These are phyloP conservation scores for Gerris buenoi DNA, from an alignment of 1,140 invertebrate genomes.

Conservation along the genomic window DNA sequence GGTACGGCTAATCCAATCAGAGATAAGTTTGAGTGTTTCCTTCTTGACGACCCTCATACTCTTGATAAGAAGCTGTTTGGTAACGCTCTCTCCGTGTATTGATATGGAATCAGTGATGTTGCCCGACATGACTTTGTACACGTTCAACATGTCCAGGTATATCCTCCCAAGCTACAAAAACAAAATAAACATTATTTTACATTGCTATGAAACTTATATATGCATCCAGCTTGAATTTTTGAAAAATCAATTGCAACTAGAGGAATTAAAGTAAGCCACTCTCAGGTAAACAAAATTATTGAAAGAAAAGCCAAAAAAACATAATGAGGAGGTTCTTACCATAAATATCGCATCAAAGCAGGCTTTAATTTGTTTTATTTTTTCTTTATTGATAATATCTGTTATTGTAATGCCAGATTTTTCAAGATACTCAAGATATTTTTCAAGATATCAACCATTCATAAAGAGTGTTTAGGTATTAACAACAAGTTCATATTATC, in stretches of 20 bases:
- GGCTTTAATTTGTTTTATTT: no score
- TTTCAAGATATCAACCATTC: no score
- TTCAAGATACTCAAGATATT: no score
- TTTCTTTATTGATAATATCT: no score
- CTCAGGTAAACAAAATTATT: no score
- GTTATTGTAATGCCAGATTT: no score
- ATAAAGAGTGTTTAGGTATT: no score
- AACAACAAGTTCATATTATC: no score
- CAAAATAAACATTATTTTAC: slow-evolving; percentile 3
- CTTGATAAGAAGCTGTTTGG: slow-evolving; percentile 94
- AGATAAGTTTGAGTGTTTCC: slow-evolving; percentile 96
- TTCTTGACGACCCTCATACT: slow-evolving; percentile 98
- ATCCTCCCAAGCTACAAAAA: slow-evolving; percentile 68
- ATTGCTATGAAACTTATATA: background rate
- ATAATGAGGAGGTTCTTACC: no score
- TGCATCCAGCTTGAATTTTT: background rate
- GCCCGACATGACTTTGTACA: slow-evolving; percentile 98
- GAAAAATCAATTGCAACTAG: background rate
- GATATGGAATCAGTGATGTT: slow-evolving; percentile 94
- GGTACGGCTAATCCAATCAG: slow-evolving; percentile 87
- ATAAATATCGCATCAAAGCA: no score
- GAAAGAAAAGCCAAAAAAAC: no score
- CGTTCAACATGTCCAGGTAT: slow-evolving; percentile 97
- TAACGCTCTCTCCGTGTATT: slow-evolving; percentile 86
- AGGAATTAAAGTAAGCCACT: no score